These are phyloP conservation scores for Phalloptychus januarius DNA, from an alignment of 2,797 vertebrate genomes.

Conservation along the genomic window DNA sequence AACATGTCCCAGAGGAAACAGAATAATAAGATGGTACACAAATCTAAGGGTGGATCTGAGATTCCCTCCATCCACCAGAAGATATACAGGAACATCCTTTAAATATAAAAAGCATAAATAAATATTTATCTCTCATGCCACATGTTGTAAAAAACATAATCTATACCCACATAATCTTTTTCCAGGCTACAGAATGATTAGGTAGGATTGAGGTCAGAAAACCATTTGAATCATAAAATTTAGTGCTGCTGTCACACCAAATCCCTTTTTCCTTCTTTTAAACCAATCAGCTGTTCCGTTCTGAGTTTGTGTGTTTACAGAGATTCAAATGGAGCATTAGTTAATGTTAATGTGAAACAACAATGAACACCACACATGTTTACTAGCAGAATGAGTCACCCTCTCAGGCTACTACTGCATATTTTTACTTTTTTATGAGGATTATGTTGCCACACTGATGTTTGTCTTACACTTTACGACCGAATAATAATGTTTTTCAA, in stretches of 20 bases:
- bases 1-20: constrained; percentile 63
- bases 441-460: constrained; percentile 3
- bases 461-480: neutral
- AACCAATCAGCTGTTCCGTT: constrained; percentile 51
- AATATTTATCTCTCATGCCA: constrained; percentile 47
- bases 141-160: constrained; percentile 74
- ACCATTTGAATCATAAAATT: constrained; percentile 78
- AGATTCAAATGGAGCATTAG: constrained; percentile 32
- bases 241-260: constrained; percentile 45
- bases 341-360: constrained; percentile 31
- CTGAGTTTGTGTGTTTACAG: constrained; percentile 54
- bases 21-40: constrained; percentile 74
- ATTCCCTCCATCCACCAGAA: constrained; percentile 55
- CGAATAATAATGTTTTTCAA: neutral
- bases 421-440: constrained; percentile 21
- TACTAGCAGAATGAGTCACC: constrained; percentile 53
- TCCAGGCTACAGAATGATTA: constrained; percentile 76
- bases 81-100: constrained; percentile 51
- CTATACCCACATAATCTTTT: constrained; percentile 76
- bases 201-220: constrained; percentile 84
- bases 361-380: constrained; percentile 48
- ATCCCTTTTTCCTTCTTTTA: constrained; percentile 39
- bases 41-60: constrained; percentile 64
- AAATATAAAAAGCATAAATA: constrained; percentile 45
- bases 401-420: constrained; percentile 53